Conservation (phyloP, 2,888 invertebrate genomes). For the Dynastes maya region DNA sequence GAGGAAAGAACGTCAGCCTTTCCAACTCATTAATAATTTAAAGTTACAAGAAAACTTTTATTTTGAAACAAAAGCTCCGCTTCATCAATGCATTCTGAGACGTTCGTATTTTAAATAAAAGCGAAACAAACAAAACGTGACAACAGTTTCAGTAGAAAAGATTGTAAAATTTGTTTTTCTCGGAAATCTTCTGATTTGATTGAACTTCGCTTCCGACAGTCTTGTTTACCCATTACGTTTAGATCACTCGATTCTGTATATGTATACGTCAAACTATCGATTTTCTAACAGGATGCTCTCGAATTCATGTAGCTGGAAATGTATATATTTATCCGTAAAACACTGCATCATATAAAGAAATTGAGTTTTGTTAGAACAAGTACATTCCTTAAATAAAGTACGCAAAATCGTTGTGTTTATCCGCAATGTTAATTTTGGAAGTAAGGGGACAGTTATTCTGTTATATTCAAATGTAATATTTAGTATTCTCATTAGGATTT, state of each 20-base stretch:
- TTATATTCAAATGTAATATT: no score
- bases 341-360: no score
- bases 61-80: slow-evolving; percentile 36
- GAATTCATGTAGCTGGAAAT: background rate
- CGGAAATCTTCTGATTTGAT: slow-evolving; percentile 52
- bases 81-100: slow-evolving; percentile 44
- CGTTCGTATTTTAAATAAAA: slow-evolving; percentile 47
- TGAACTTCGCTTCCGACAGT: slow-evolving; percentile 47
- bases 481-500: no score
- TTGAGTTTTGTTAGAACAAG: no score
- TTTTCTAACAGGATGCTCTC: background rate
- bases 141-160: slow-evolving; percentile 41
- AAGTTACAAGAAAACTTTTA: slow-evolving; percentile 49
- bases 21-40: slow-evolving; percentile 52
- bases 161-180: slow-evolving; percentile 49
- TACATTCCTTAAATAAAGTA: no score
- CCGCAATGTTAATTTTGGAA: no score
- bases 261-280: slow-evolving; percentile 32
- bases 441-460: no score
- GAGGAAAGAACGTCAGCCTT: slow-evolving; percentile 40
- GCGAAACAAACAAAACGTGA: slow-evolving; percentile 49
- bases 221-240: slow-evolving; percentile 48
- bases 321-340: no score
- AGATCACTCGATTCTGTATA: slow-evolving; percentile 29
- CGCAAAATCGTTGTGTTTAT: no score